These are phyloP conservation scores for Neotoxoptera formosana DNA, from an alignment of 1,140 invertebrate genomes.

Conservation along the genomic window DNA sequence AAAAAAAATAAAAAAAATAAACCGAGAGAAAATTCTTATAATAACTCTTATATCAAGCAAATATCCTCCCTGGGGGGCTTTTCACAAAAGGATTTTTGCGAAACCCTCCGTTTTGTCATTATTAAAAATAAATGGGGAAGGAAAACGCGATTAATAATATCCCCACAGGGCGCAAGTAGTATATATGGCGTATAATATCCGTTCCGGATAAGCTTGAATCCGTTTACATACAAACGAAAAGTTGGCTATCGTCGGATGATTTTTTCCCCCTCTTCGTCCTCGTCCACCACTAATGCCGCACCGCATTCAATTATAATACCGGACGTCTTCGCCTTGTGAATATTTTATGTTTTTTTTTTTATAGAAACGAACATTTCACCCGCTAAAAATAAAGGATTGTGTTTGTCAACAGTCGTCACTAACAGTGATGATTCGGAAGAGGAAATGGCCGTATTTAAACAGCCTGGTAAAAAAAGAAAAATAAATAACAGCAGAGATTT, in stretches of 20 bases:
- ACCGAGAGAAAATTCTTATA: slow-evolving; percentile 26
- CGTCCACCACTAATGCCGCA: not conserved
- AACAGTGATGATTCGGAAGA: slow-evolving; percentile 37
- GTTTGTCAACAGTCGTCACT: not conserved
- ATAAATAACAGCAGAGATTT: not conserved
- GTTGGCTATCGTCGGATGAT: slow-evolving; percentile 4
- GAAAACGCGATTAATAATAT: slow-evolving; percentile 57
- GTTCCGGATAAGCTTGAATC: slow-evolving; percentile 39
- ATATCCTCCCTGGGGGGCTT: slow-evolving; percentile 41
- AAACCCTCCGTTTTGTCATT: slow-evolving; percentile 51
- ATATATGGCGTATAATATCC: slow-evolving; percentile 36
- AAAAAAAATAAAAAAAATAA: slow-evolving; percentile 5
- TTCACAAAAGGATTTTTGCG: slow-evolving; percentile 44
- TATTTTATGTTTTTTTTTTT: not conserved
- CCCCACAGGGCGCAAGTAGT: not conserved
- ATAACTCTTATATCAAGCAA: slow-evolving; percentile 29
- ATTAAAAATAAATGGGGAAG: slow-evolving; percentile 49
- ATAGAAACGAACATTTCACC: not conserved
- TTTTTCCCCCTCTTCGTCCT: not conserved
- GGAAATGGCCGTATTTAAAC: slow-evolving; percentile 51
- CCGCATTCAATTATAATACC: slow-evolving; percentile 17
- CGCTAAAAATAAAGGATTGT: not conserved
- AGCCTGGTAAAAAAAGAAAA: slow-evolving; percentile 43
- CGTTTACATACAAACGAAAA: slow-evolving; percentile 48
- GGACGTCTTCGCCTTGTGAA: slow-evolving; percentile 29